Evolutionary conservation across 2,113 vertebrate species (phyloP), one percentile per base, ranked within the genome.

Genomic region (Hypocryptadius cinnamomeus): DNA sequence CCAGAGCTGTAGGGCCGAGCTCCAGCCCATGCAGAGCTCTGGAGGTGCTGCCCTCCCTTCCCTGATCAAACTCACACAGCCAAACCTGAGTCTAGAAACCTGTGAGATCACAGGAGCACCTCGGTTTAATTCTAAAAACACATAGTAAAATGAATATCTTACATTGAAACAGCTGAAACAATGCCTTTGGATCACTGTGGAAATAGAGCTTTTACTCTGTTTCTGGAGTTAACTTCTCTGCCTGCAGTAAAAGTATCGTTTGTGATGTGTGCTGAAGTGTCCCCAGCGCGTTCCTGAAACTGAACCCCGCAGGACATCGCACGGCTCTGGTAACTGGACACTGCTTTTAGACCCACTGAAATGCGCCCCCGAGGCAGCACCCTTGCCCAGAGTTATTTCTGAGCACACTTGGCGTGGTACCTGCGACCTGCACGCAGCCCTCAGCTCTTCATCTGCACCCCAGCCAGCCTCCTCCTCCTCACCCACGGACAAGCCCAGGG

Each of bases 251-350:
- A 96, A 96, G 76, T 94, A 97, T 68, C 59, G 0, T 69, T 79
- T 65, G 91, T 82, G 85, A 61, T 47, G 10, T 89, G 95, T 56
- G n/a, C 54, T 17, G 47, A 73, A 86, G 83, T 2, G 16, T 45
- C 79, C 85, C 78, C 87, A 90, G 65, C 0, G 3, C 19, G 6
- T 39, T 84, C 79, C 37, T 95, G 93, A 95, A 94, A 96, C 78
- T 9, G 40, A 93, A 94, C 83, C 65, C 94, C 60, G 64, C 28
- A 4, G 85, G 74, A 87, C 85, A 87, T 70, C 0, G 27, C 59
- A 54, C 16, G 42, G 47, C 24, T 23, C 89, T 56, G 65, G 96
- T 93, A 96, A 96, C 88, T 15, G 60, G 94, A 97, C 84, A 92
- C 93, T 71, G 70, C 22, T 5, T 71, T 78, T 92, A 90, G 92